A percentile compares a stretch with the other conserved stretches of the same genome.
Evolutionary conservation across 2,888 invertebrate genomes (phyloP).

Genomic region (Anorthoa munda): DNA sequence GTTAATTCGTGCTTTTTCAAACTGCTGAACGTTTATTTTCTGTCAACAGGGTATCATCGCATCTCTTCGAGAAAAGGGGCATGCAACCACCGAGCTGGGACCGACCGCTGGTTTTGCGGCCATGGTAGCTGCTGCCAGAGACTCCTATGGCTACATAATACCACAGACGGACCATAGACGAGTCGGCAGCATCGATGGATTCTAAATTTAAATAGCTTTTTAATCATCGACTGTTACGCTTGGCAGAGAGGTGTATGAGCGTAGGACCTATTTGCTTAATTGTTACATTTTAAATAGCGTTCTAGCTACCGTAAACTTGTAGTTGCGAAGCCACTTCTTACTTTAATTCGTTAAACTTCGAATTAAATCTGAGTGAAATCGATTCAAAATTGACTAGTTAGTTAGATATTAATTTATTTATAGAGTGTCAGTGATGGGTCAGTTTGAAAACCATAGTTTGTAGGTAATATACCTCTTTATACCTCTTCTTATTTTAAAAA

Average conservation of each 20-base stretch:
- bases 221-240: slow-evolving; percentile 40
- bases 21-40: slow-evolving; percentile 33
- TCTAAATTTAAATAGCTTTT: slow-evolving; percentile 72
- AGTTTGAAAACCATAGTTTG: slow-evolving; percentile 10
- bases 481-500: background rate
- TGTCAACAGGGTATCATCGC: slow-evolving; percentile 82
- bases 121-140: slow-evolving; percentile 89
- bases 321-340: slow-evolving; percentile 6
- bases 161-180: slow-evolving; percentile 87
- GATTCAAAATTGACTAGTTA: slow-evolving; percentile 23
- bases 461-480: background rate
- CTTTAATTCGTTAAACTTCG: slow-evolving; percentile 12
- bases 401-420: slow-evolving; percentile 4
- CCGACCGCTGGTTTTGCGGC: slow-evolving; percentile 92
- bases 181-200: slow-evolving; percentile 88
- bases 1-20: no score
- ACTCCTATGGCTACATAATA: slow-evolving; percentile 79
- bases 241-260: slow-evolving; percentile 12
- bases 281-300: slow-evolving; percentile 27
- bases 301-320: slow-evolving; percentile 3
- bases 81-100: slow-evolving; percentile 84
- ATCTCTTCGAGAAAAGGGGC: slow-evolving; percentile 87
- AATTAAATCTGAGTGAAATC: slow-evolving; percentile 7
- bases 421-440: background rate
- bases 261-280: slow-evolving; percentile 17